These are phyloP conservation scores for Anser brachyrhynchus DNA, from an alignment of 2,113 vertebrate genomes.

Conservation along the genomic window DNA sequence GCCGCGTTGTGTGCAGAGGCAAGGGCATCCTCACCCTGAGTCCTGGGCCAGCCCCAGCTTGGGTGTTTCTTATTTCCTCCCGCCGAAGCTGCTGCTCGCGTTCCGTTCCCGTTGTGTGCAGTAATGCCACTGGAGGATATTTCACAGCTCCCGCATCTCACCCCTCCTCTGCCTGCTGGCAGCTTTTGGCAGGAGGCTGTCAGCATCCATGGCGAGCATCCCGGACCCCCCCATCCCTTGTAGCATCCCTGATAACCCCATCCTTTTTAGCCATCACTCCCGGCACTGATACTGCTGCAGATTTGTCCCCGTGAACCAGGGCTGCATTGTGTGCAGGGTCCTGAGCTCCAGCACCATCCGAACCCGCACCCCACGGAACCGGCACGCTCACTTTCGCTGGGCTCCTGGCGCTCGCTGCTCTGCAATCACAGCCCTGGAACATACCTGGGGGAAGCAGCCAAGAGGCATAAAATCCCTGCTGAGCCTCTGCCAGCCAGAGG, in stretches of 20 bases:
- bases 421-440: slow-evolving; percentile 19
- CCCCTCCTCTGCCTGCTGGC: neutral
- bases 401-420: neutral
- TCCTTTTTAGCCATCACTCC: rapidly evolving
- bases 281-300: neutral
- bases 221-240: neutral
- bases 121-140: neutral
- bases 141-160: neutral
- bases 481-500: slow-evolving; percentile 61
- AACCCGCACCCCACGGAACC: neutral
- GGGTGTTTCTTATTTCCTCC: neutral
- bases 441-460: slow-evolving; percentile 46
- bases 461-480: slow-evolving; percentile 52
- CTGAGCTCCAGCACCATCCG: too few species aligned
- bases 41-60: neutral
- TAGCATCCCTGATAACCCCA: neutral
- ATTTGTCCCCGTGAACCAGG: rapidly evolving
- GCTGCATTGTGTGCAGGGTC: neutral
- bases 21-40: neutral
- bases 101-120: neutral
- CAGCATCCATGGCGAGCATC: neutral
- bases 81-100: neutral
- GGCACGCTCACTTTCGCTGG: neutral
- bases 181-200: neutral
- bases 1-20: neutral